Evolutionary conservation across 2,113 vertebrate species (phyloP).

Genomic region (Corythornis vintsioides): DNA sequence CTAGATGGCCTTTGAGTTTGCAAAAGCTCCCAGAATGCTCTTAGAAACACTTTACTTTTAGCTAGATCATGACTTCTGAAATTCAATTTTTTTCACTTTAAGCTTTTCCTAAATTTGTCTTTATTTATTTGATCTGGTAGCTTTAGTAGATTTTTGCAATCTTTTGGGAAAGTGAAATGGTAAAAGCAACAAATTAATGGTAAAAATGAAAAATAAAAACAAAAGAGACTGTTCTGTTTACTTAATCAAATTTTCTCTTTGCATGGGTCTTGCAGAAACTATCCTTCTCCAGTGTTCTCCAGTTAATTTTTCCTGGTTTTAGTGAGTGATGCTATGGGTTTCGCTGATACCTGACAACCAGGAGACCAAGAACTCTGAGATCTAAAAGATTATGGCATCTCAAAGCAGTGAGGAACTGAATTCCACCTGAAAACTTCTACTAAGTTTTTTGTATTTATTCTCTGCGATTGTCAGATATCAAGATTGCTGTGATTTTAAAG

Average conservation of each 20-base stretch:
- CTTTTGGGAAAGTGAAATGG: not conserved
- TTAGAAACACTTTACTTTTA: not conserved
- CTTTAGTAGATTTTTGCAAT: not conserved
- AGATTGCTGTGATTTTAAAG: not conserved
- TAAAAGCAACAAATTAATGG: not conserved
- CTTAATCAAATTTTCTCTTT: not conserved
- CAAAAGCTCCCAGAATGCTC: not conserved
- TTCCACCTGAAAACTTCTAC: not conserved
- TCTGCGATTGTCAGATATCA: not conserved
- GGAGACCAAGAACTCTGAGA: not conserved
- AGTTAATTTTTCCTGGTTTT: not conserved
- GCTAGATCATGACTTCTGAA: not conserved
- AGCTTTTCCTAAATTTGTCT: not conserved
- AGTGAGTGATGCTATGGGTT: not conserved
- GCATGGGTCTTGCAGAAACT: not conserved
- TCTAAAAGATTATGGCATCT: not conserved
- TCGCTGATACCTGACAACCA: not conserved
- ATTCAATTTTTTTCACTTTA: not conserved
- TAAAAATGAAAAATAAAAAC: not conserved
- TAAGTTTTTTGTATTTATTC: not conserved
- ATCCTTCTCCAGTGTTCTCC: not conserved
- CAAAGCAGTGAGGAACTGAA: not conserved
- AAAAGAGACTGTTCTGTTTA: not conserved
- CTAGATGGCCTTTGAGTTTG: conserved; percentile 70
- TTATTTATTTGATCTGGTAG: not conserved